Evolutionary conservation across 2,797 vertebrate species (phyloP).

Genomic region (Furcifer pardalis): DNA sequence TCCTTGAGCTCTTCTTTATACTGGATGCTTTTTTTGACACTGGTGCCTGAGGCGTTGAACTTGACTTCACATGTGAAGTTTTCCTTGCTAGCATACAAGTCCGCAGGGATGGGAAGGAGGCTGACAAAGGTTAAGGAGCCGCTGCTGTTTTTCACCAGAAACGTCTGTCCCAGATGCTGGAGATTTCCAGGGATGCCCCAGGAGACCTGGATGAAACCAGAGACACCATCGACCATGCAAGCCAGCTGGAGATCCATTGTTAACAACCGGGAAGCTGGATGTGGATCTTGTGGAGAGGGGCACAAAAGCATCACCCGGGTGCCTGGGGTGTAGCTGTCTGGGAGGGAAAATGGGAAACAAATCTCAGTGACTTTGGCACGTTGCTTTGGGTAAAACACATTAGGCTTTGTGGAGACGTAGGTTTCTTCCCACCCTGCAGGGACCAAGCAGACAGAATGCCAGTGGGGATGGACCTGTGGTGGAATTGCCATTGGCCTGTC

Average conservation of each 20-base stretch:
- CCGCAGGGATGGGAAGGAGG: background rate
- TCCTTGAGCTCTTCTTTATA: too few species aligned
- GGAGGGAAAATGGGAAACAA: background rate
- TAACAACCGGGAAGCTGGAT: background rate
- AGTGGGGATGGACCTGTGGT: too few species aligned
- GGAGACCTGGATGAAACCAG: constrained; percentile 11
- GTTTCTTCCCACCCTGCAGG: too few species aligned
- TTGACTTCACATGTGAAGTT: background rate
- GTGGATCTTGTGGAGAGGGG: background rate
- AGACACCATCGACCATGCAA: constrained; percentile 12
- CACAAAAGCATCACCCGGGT: constrained; percentile 20
- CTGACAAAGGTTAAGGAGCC: background rate
- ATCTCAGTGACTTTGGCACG: too few species aligned
- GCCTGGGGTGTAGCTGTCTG: constrained; percentile 28
- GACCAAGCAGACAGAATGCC: too few species aligned
- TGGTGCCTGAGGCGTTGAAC: constrained; percentile 14
- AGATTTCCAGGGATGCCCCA: background rate
- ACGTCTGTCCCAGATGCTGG: background rate
- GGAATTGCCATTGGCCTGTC: too few species aligned
- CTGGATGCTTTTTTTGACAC: background rate
- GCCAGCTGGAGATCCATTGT: background rate
- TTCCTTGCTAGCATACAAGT: background rate
- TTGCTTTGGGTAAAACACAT: too few species aligned
- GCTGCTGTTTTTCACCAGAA: background rate
- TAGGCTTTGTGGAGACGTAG: too few species aligned